Evolutionary conservation across 1,140 invertebrate species (phyloP).

Genomic region (Pseudomyrmex sp.): DNA sequence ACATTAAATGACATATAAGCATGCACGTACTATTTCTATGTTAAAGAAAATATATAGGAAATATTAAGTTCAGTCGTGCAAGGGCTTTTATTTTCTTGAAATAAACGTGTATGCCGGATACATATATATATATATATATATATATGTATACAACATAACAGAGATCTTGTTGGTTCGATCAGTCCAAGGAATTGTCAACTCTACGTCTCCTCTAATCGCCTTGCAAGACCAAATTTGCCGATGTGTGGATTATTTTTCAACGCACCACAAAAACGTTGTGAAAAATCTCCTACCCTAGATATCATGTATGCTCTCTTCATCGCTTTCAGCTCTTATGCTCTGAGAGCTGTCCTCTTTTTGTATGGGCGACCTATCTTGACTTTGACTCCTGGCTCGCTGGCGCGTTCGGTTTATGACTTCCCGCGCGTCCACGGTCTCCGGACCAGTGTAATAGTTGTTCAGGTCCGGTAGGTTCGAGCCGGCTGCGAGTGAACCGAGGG

Average conservation of each 20-base stretch:
- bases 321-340: conserved; percentile 85
- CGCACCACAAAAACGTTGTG: not conserved
- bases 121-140: too few species aligned
- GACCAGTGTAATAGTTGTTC: conserved; percentile 80
- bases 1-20: too few species aligned
- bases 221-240: too few species aligned
- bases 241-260: not conserved
- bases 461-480: conserved; percentile 68
- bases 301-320: conserved; percentile 87
- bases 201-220: too few species aligned
- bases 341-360: conserved; percentile 73
- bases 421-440: conserved; percentile 78
- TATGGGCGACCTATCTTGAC: conserved; percentile 62
- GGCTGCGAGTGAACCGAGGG: conserved; percentile 82
- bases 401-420: conserved; percentile 74
- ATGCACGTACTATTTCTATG: too few species aligned
- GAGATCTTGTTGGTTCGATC: too few species aligned
- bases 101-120: too few species aligned
- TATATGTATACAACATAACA: too few species aligned
- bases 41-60: too few species aligned
- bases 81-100: too few species aligned
- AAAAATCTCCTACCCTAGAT: conserved; percentile 74
- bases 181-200: too few species aligned
- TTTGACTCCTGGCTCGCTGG: conserved; percentile 81
- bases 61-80: too few species aligned